Evolutionary conservation across 2,797 vertebrate genomes (phyloP).

Genomic region (Sparidentex hasta): DNA sequence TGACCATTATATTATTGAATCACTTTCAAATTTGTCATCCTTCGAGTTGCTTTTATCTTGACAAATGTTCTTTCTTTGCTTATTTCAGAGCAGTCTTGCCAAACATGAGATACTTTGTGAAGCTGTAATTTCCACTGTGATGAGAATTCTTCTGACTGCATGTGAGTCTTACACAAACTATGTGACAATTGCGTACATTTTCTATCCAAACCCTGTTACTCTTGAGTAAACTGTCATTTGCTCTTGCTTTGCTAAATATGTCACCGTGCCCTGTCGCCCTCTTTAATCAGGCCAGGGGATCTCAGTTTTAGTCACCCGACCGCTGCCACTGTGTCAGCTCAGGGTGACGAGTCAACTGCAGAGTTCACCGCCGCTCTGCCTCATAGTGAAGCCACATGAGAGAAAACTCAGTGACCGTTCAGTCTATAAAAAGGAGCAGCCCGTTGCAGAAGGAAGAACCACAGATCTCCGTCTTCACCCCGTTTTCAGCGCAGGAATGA

Average conservation of each 20-base stretch:
- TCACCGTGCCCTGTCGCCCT: conserved; percentile 24
- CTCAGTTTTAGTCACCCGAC: conserved; percentile 54
- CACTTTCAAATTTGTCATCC: neutral
- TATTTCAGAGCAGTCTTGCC: neutral
- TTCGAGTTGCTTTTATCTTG: neutral
- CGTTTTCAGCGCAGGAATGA: conserved; percentile 56
- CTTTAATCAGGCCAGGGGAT: conserved; percentile 68
- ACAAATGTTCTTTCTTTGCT: neutral
- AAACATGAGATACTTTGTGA: conserved; percentile 24
- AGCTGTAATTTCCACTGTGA: conserved; percentile 45
- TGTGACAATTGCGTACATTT: neutral
- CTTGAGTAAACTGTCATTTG: conserved; percentile 54
- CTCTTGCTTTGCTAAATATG: conserved; percentile 57
- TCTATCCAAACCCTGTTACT: conserved; percentile 45
- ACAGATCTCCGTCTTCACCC: conserved; percentile 59
- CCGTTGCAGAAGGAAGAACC: conserved; percentile 53
- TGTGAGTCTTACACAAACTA: conserved; percentile 9
- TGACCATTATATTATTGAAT: too few species aligned
- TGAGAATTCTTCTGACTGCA: conserved; percentile 29
- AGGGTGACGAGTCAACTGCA: conserved; percentile 65
- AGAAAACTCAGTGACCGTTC: conserved; percentile 43
- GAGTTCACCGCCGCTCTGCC: conserved; percentile 61
- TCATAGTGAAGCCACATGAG: conserved; percentile 75
- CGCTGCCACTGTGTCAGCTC: conserved; percentile 52
- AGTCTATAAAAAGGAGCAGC: conserved; percentile 75